Evolutionary conservation across 2,888 invertebrate species (phyloP).

Genomic region (Coremacera marginata): DNA sequence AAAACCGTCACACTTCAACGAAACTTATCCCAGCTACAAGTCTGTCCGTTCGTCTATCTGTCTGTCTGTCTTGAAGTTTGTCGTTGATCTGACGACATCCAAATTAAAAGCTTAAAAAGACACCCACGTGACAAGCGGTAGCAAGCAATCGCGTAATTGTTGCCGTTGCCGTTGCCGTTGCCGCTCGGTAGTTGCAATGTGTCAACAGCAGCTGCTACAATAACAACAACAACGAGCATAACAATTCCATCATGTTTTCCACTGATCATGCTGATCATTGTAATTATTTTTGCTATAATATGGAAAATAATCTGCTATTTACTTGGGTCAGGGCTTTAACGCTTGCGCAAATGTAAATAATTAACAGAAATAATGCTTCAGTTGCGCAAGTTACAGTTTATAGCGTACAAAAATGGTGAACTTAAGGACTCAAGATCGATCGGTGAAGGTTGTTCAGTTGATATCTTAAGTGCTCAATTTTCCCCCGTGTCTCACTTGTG

Average conservation of each 20-base stretch:
- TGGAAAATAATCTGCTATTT: too few species aligned
- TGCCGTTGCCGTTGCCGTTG: background rate
- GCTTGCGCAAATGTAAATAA: background rate
- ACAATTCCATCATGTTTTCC: background rate
- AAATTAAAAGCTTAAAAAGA: background rate
- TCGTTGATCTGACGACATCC: background rate
- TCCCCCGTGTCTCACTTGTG: too few species aligned
- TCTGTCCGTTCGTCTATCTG: too few species aligned
- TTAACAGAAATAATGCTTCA: background rate
- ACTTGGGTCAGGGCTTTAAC: background rate
- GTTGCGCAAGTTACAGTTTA: background rate
- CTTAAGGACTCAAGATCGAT: background rate
- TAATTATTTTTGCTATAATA: background rate
- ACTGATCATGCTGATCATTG: background rate
- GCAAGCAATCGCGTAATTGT: background rate
- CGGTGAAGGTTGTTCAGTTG: too few species aligned
- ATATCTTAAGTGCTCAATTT: too few species aligned
- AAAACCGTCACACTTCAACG: too few species aligned
- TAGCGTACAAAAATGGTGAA: background rate
- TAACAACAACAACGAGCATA: background rate
- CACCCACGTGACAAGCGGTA: slow-evolving; percentile 8
- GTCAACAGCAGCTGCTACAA: background rate
- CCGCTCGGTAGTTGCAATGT: background rate
- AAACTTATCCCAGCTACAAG: too few species aligned
- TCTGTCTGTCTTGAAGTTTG: background rate